Evolutionary conservation across 2,888 invertebrate genomes (phyloP).

Genomic region (Drepanosiphum platanoidis): DNA sequence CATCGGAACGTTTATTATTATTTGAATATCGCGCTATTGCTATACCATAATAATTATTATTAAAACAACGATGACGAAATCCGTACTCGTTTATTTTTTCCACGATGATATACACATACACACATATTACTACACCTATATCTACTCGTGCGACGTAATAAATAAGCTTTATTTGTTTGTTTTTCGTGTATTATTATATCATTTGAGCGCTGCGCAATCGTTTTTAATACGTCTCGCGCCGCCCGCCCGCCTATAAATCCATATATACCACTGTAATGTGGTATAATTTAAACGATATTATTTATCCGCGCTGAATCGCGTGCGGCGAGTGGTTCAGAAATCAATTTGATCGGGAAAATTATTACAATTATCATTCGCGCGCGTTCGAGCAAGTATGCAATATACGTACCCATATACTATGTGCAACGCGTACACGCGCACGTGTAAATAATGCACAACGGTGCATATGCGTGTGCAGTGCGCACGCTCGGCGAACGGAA

Average conservation of each 20-base stretch:
- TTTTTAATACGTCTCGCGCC: background rate
- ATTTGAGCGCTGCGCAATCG: conserved; percentile 21
- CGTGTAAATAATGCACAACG: background rate
- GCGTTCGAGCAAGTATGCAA: no score
- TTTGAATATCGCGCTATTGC: no score
- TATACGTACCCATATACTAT: no score
- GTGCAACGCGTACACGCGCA: background rate
- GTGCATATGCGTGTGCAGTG: background rate
- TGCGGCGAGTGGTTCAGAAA: background rate
- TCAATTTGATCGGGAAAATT: conserved; percentile 27
- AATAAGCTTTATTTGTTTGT: conserved; percentile 35
- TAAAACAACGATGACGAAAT: conserved; percentile 36
- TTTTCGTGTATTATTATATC: background rate
- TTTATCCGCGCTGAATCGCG: background rate
- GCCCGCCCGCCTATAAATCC: background rate
- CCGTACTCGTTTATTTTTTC: conserved; percentile 9
- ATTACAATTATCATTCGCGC: background rate
- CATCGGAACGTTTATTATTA: conserved; percentile 24
- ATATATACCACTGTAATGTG: background rate
- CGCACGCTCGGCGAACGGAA: background rate
- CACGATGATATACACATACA: conserved; percentile 36
- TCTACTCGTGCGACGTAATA: background rate
- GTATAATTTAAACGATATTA: background rate
- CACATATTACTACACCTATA: no score
- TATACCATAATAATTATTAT: conserved; percentile 38